Conservation (phyloP, 2,113 vertebrate genomes). For the Rissa tridactyla region DNA sequence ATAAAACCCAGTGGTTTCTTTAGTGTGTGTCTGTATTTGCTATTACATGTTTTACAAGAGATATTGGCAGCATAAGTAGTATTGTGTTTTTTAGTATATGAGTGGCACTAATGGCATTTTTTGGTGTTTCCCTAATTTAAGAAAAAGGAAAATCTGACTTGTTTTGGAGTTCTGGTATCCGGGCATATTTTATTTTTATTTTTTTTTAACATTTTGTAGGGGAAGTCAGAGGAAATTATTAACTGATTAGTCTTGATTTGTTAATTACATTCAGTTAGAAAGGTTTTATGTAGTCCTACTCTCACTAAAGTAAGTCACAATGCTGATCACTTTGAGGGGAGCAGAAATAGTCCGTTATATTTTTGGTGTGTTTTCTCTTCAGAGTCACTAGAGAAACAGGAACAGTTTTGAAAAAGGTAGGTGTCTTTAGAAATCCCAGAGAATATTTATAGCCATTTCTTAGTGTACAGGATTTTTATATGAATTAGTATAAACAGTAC, state of each 20-base stretch:
- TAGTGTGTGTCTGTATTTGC: neutral
- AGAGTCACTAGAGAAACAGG: neutral
- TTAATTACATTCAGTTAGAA: neutral
- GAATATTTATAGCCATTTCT: slow-evolving; percentile 11
- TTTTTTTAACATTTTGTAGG: neutral
- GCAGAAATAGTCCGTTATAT: neutral
- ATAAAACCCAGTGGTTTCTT: neutral
- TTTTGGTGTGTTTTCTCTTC: neutral
- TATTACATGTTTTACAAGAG: neutral
- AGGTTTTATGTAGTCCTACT: neutral
- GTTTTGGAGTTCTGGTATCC: neutral
- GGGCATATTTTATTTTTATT: neutral
- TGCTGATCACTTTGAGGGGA: neutral
- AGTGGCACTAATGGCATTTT: neutral
- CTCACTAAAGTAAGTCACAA: neutral
- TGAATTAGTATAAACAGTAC: neutral
- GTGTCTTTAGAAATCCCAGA: neutral
- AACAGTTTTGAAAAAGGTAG: neutral
- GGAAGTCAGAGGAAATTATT: neutral
- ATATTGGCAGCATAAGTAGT: neutral
- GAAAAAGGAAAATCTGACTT: neutral
- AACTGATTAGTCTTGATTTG: neutral
- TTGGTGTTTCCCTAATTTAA: neutral
- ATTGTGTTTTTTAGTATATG: neutral
- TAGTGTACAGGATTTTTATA: neutral